phyloP scores from a whole-genome alignment of 2,888 invertebrate species.

The Mesorhabditis spiculigera region DNA sequence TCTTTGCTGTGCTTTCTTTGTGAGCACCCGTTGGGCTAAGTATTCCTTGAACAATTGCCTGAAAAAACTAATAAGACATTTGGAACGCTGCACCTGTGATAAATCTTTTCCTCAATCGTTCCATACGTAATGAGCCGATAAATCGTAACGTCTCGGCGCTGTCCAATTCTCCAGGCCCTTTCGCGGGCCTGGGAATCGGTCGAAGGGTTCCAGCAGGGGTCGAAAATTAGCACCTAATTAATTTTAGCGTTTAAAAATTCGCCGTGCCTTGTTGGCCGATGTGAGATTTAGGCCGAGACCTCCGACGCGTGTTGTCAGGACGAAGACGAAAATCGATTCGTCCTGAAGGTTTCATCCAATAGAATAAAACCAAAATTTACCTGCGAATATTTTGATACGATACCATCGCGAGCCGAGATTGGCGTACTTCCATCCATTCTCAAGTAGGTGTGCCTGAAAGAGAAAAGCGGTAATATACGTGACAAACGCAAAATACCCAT shows the following conservation, averaged over 20 bases:
- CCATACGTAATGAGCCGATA: conserved; percentile 82
- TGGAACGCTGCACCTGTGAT: conserved; percentile 68
- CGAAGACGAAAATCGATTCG: conserved; percentile 74
- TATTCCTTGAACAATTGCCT: conserved; percentile 90
- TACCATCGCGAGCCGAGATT: conserved; percentile 74
- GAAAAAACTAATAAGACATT: conserved; percentile 30
- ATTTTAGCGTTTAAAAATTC: background rate
- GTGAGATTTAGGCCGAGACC: conserved; percentile 88
- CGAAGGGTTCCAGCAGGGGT: conserved; percentile 96
- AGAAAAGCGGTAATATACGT: background rate
- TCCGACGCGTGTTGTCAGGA: conserved; percentile 87
- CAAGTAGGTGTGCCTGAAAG: conserved; percentile 71
- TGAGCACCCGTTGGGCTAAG: conserved; percentile 79
- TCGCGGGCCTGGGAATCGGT: conserved; percentile 71
- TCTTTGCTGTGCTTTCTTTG: conserved; percentile 17
- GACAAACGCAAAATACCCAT: conserved; percentile 29
- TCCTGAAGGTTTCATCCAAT: conserved; percentile 63
- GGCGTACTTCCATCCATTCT: conserved; percentile 86
- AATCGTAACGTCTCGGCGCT: conserved; percentile 69
- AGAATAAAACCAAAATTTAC: background rate
- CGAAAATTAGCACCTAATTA: conserved; percentile 81
- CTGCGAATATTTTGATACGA: conserved; percentile 72
- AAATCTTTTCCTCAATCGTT: conserved; percentile 92
- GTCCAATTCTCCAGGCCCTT: conserved; percentile 88
- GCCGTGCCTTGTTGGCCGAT: conserved; percentile 70